phyloP scores from a whole-genome alignment of 2,888 invertebrate genomes.

The Microplitis deprimator region DNA sequence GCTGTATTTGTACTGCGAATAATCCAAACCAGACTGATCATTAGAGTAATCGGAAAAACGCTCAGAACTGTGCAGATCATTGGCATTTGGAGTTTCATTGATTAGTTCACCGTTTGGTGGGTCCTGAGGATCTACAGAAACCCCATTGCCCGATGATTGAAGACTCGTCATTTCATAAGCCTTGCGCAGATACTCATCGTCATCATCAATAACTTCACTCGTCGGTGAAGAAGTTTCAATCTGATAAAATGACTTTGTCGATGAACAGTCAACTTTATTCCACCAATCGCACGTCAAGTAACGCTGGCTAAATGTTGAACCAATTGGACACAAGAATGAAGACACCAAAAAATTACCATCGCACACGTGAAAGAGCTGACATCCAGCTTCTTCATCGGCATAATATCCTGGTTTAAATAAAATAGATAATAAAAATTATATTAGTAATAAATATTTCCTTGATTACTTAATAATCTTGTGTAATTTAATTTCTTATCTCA shows the following conservation, averaged over 20 bases:
- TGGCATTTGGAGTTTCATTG: constrained; percentile 47
- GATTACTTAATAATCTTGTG: not conserved
- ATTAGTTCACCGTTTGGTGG: constrained; percentile 38
- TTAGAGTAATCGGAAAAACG: constrained; percentile 52
- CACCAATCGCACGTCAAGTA: constrained; percentile 81
- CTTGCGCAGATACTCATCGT: constrained; percentile 75
- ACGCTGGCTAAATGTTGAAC: constrained; percentile 79
- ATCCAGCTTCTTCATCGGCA: constrained; percentile 77
- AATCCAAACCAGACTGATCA: constrained; percentile 39
- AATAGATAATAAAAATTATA: not conserved
- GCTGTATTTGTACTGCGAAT: constrained; percentile 47
- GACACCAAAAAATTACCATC: constrained; percentile 73
- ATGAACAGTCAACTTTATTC: constrained; percentile 77
- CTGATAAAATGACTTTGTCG: constrained; percentile 70
- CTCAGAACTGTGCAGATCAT: constrained; percentile 57
- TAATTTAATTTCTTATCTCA: not conserved
- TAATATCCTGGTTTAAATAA: constrained; percentile 74
- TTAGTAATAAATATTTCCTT: not conserved
- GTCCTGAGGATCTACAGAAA: constrained; percentile 40
- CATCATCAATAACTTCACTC: constrained; percentile 63
- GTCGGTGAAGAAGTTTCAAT: constrained; percentile 36
- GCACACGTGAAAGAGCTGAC: constrained; percentile 80
- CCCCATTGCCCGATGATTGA: constrained; percentile 66
- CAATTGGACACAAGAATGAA: constrained; percentile 79
- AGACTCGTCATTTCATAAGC: constrained; percentile 75